Percentiles rank a stretch among this genome's conserved stretches.
Conservation (phyloP, 1,140 invertebrate species). For the Papilio dardanus region DNA sequence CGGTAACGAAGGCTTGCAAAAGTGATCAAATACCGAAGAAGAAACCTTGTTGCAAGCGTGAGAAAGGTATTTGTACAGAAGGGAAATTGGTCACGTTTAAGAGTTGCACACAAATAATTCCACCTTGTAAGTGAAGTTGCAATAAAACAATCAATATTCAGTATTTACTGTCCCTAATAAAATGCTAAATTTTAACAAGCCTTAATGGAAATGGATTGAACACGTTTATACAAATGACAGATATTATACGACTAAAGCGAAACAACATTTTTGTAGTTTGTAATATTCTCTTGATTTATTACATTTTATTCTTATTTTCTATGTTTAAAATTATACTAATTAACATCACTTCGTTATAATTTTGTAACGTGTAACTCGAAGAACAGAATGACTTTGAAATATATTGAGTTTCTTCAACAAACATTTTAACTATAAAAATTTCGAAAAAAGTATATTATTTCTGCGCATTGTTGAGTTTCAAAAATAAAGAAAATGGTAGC, state of each 20-base stretch:
- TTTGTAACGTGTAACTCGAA: not conserved
- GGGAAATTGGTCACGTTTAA: constrained; percentile 30
- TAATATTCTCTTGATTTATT: not conserved
- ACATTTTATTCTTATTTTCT: not conserved
- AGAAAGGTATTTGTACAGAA: constrained; percentile 8
- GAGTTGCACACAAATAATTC: constrained; percentile 21
- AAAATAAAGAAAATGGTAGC: no score
- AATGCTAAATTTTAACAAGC: no score
- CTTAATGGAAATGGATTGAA: not conserved
- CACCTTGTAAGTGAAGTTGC: constrained; percentile 22
- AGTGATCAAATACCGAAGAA: not conserved
- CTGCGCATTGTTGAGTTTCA: no score
- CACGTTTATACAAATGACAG: not conserved
- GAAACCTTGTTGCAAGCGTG: not conserved
- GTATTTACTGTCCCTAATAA: not conserved
- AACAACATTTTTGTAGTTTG: constrained; percentile 1
- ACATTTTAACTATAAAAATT: not conserved
- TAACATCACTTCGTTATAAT: not conserved
- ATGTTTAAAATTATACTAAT: not conserved
- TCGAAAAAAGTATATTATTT: no score
- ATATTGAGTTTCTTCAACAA: no score
- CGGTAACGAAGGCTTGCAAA: not conserved
- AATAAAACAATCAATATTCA: not conserved
- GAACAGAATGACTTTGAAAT: no score
- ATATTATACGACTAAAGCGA: constrained; percentile 17